phyloP scores from a whole-genome alignment of 2,113 vertebrate genomes.

The Pelecanus crispus region DNA sequence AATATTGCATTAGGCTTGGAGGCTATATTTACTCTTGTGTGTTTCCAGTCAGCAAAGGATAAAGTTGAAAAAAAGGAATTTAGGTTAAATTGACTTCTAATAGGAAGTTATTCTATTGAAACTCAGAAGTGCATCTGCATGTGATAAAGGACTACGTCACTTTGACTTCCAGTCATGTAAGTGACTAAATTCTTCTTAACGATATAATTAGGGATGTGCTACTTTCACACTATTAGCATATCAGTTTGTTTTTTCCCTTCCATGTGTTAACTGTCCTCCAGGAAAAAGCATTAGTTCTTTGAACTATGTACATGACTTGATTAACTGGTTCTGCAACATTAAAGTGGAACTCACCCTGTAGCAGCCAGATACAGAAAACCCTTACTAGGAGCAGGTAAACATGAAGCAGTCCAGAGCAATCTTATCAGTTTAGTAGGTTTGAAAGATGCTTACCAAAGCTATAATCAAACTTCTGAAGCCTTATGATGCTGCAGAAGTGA shows the following conservation, averaged over 20 bases:
- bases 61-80: neutral
- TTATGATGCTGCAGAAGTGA: neutral
- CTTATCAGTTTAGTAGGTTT: no score
- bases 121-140: neutral
- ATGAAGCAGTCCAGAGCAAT: neutral
- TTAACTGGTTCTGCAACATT: neutral
- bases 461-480: neutral
- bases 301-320: fast-evolving
- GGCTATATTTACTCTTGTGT: constrained; percentile 27
- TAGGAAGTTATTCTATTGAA: neutral
- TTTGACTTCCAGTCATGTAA: neutral
- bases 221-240: neutral
- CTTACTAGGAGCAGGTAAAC: neutral
- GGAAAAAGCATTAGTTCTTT: neutral
- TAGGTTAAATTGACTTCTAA: neutral
- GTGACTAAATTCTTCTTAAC: neutral
- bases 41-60: constrained; percentile 22
- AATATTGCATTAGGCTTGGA: constrained; percentile 25
- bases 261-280: neutral
- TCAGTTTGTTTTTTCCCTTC: neutral
- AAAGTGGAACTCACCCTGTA: fast-evolving
- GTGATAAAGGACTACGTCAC: neutral
- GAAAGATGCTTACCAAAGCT: neutral
- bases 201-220: neutral
- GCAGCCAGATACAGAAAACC: neutral